Evolutionary conservation across 2,113 vertebrate species (phyloP).

Genomic region (Phrynosoma blainvillii): DNA sequence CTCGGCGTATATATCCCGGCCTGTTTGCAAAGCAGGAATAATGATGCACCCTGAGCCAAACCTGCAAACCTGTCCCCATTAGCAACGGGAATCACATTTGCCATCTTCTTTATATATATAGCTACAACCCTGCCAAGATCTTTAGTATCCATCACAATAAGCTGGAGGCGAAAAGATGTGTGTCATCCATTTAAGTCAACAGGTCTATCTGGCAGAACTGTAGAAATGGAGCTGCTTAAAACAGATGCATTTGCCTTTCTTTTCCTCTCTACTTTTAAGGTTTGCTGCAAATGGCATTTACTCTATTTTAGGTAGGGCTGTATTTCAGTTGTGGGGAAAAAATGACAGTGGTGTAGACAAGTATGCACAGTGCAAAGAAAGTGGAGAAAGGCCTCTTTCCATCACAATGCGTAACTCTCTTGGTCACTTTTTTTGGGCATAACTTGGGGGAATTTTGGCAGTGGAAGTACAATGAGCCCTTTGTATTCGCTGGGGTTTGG

Average conservation of each 20-base stretch:
- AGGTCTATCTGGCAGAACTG: no score
- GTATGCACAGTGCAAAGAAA: no score
- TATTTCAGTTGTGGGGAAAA: no score
- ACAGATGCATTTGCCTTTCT: background rate
- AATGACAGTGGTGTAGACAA: no score
- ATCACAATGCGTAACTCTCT: no score
- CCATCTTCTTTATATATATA: background rate
- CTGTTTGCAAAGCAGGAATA: background rate
- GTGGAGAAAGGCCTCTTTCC: no score
- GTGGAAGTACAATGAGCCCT: no score
- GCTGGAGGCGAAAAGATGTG: background rate
- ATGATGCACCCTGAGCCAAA: background rate
- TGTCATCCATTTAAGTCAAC: background rate
- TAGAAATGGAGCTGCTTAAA: background rate
- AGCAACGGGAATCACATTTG: background rate
- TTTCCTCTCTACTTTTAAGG: fast-evolving
- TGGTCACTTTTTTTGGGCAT: no score
- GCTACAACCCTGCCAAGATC: no score
- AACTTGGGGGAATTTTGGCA: no score
- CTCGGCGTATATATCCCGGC: background rate
- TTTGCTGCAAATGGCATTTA: background rate
- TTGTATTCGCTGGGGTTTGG: no score
- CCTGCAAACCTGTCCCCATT: background rate
- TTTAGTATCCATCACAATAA: background rate
- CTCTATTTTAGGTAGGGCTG: background rate